Conservation (phyloP, 2,797 vertebrate species). For the Alca torda region DNA sequence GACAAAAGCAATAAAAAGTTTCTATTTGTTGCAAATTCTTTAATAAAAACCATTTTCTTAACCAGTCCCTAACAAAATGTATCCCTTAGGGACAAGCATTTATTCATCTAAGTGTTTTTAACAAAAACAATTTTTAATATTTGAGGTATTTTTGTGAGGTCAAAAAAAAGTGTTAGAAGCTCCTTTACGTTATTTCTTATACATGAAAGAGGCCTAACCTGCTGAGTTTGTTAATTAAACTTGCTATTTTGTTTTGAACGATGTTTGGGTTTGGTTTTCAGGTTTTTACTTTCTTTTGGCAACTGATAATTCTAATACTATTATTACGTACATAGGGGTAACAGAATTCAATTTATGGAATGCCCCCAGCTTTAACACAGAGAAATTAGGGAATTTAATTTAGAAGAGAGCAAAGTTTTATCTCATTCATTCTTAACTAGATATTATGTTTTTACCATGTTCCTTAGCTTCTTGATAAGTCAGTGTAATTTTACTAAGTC, state of each 20-base stretch:
- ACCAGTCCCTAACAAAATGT: neutral
- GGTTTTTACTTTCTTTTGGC: neutral
- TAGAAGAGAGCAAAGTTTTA: neutral
- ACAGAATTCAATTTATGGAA: neutral
- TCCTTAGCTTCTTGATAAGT: neutral
- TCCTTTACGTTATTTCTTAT: neutral
- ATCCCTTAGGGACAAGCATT: neutral
- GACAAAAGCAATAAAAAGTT: neutral
- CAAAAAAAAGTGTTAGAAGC: neutral
- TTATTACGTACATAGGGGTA: neutral
- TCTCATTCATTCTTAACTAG: neutral
- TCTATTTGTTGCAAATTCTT: neutral
- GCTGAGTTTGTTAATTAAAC: neutral
- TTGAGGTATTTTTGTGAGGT: neutral
- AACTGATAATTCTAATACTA: neutral
- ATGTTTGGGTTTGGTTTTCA: neutral
- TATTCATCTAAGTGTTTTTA: neutral
- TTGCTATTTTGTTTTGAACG: neutral
- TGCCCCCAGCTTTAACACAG: neutral
- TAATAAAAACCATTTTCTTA: neutral
- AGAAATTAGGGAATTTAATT: neutral
- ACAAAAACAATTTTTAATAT: neutral
- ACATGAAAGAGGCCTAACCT: neutral
- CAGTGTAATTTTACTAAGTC: neutral
- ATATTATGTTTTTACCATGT: neutral